These are phyloP conservation scores for Macrotrachela quadricornifera DNA, from an alignment of 1,140 invertebrate genomes.

Conservation along the genomic window DNA sequence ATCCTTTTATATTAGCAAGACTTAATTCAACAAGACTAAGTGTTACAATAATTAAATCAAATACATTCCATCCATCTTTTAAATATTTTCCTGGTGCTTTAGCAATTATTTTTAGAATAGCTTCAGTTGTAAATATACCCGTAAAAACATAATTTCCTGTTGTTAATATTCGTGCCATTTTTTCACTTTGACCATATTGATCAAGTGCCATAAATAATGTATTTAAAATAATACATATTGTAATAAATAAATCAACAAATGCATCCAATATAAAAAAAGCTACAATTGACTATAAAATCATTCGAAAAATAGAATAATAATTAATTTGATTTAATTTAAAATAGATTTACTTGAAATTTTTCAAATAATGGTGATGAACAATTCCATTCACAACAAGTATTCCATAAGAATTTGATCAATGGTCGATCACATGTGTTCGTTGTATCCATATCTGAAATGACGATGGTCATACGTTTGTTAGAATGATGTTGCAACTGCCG, in stretches of 20 bases:
- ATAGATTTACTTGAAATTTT: no score
- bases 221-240: conserved; percentile 87
- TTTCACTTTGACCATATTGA: conserved; percentile 57
- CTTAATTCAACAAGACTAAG: conserved; percentile 79
- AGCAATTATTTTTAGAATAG: conserved; percentile 75
- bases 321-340: no score
- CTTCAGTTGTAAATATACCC: conserved; percentile 39
- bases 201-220: conserved; percentile 93
- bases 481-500: no score
- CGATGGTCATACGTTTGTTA: no score
- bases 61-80: conserved; percentile 95
- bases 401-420: no score
- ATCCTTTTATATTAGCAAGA: conserved; percentile 62
- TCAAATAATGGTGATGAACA: no score
- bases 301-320: no score
- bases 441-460: no score
- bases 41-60: conserved; percentile 91
- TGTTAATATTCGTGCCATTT: conserved; percentile 48
- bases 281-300: no score
- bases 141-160: conserved; percentile 76
- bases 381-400: no score
- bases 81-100: conserved; percentile 93
- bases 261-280: conserved; percentile 59
- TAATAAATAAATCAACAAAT: conserved; percentile 91
- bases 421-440: no score